Evolutionary conservation across 2,888 invertebrate genomes (phyloP), one percentile per base, ranked within the genome.

Genomic region (Spodoptera exigua): DNA sequence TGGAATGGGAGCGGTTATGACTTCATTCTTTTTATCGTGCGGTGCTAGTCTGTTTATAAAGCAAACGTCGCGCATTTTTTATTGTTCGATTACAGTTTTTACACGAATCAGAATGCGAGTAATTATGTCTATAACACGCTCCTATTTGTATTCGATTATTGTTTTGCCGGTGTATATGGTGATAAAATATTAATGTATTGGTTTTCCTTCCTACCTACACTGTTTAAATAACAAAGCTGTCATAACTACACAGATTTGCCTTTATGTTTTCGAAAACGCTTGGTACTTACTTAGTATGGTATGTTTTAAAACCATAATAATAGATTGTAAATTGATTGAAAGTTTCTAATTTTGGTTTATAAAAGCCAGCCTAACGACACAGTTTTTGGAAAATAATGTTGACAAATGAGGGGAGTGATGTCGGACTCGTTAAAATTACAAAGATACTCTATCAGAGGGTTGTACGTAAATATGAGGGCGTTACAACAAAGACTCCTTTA

Each of bases 1-100:
- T 53, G 56, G 72, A 76, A 74, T 79, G 83, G 84, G 83, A 85
- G 83, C 79, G 84, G 79, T 78, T 70, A 83, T 87, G 85, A 85
- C 81, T 88, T 87, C 83, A 87, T 86, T 75, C 65, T 62, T 77
- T 58, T 70, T 71, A 60, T 41, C 37, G 36, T 40, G 37, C 45
- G 32, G 21, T 46, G 40, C 49, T 48, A 17, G 41, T 61, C 52
- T 39, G 44, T 66, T 16, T 59, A 14, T 46, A 49, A 21, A 37
- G 51, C 56, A 47, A 54, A 60, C 46, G 55, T 51, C 41, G 67
- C 48, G 51, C 46, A 54, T 59, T 76, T 65, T 27, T 48, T 58
- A 54, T 72, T 60, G 61, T 69, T 61, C 13, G 57, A 55, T 62
- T 70, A 61, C 49, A 60, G 64, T 49, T 13, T 39, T 18, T 49